Evolutionary conservation across 2,888 invertebrate genomes (phyloP).

Genomic region (Parasteatoda lunata): DNA sequence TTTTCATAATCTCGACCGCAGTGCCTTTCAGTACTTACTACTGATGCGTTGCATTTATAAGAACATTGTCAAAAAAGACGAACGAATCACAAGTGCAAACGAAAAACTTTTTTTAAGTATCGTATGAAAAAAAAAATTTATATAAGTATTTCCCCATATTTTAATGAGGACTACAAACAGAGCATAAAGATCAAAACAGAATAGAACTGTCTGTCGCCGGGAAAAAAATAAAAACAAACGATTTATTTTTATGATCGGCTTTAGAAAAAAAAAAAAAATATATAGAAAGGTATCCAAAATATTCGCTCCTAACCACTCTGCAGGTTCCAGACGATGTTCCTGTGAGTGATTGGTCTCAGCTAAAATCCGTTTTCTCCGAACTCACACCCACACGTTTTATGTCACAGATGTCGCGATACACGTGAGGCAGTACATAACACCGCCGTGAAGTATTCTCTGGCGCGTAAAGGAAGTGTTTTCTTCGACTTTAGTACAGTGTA

Average conservation of each 20-base stretch:
- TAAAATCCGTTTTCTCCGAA: conserved; percentile 36
- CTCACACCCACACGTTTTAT: conserved; percentile 51
- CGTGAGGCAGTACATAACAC: conserved; percentile 15
- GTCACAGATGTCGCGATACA: conserved; percentile 64
- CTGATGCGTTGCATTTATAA: not conserved
- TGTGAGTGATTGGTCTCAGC: conserved; percentile 19
- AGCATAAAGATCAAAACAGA: no score
- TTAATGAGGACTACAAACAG: no score
- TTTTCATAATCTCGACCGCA: conserved; percentile 59
- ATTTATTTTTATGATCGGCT: no score
- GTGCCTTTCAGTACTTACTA: conserved; percentile 34
- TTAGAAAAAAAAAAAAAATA: no score
- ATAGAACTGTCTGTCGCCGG: no score
- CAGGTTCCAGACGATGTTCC: not conserved
- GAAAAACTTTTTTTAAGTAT: no score
- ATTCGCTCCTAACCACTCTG: not conserved
- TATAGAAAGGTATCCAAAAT: no score
- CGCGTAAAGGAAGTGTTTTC: conserved; percentile 21
- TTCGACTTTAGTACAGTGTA: conserved; percentile 8
- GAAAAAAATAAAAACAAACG: no score
- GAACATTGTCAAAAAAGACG: not conserved
- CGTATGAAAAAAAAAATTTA: no score
- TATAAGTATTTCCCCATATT: no score
- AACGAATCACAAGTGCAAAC: not conserved
- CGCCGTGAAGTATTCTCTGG: conserved; percentile 4